Base-by-base conservation (phyloP, 1,140 invertebrate species). In the Drosophila subobscura region DNA sequence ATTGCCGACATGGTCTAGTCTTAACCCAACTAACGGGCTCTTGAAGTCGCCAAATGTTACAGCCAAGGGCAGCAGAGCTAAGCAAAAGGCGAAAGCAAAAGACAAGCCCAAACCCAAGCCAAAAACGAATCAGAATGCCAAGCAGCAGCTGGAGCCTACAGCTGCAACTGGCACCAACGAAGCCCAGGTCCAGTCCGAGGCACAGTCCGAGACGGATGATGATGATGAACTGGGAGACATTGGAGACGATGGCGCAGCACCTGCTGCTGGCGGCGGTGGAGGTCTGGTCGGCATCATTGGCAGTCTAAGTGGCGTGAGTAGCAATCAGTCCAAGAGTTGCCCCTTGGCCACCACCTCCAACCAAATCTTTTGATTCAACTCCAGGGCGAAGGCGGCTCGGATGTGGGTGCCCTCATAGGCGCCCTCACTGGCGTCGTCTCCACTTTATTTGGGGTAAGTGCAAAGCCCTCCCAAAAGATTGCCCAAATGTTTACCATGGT, bases 381-480 rank as follows among this genome's bases (percentile, higher is more conserved):
- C 20, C 55, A 91, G 90, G 90, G 90, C 3, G 90, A 91, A 53
- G 90, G 86, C 22, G 90, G 90, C n/a, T 91, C 91, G n/a, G 91
- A 91, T 72, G 77, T 91, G 45, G 90, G 91, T 0, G 90, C 91
- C 4, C 45, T 91, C 7, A 89, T 91, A 46, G 91, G 91, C 25
- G 92, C 92, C 1, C 60, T 93, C 0, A 92, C 92, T 2, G 92
- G 92, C 14, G 57, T 92, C 0, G 76, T 93, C 14, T 91, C 89
- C 20, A 91, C 90, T 6, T 84, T 93, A 5, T 92, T 93, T 72
- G 92, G 93, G 16, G 93, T 93, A 78, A 92, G 92, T 80, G 0
- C 0, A 33, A 22, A 8, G 16, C 5, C 6, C 8, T 47, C 10
- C 25, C 4, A 27, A 2, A 4, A 2, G 22, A 0, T 4, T 8